These are phyloP conservation scores for Pristionchus mayeri DNA, from an alignment of 2,888 invertebrate genomes.

Conservation along the genomic window DNA sequence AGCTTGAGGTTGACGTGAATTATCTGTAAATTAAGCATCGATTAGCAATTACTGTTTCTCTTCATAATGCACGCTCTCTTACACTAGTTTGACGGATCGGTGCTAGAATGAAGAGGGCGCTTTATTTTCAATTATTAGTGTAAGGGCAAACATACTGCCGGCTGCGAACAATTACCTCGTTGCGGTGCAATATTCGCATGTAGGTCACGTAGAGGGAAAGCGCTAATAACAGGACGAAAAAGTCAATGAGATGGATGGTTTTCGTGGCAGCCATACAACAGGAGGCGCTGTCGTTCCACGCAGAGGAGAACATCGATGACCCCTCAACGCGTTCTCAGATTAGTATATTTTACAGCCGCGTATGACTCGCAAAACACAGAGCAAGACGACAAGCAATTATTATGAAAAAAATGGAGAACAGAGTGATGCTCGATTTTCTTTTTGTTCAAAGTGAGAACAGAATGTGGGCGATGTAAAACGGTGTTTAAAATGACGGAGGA, in stretches of 20 bases:
- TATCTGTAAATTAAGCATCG: neutral
- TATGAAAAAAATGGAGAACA: too few relatives aligned
- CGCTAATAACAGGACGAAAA: neutral
- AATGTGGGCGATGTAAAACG: too few relatives aligned
- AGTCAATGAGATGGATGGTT: constrained; percentile 3
- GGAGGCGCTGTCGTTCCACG: neutral
- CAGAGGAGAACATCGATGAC: neutral
- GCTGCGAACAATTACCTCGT: neutral
- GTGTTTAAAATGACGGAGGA: too few relatives aligned
- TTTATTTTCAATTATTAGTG: too few relatives aligned
- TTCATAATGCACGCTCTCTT: neutral
- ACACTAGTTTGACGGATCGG: neutral
- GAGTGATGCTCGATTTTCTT: too few relatives aligned
- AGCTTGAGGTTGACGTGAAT: constrained; percentile 20
- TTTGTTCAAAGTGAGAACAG: too few relatives aligned
- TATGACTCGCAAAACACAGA: too few relatives aligned
- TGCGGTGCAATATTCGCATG: neutral
- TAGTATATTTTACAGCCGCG: too few relatives aligned
- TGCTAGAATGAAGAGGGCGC: too few relatives aligned
- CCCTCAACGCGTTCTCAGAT: too few relatives aligned
- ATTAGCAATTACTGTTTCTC: neutral
- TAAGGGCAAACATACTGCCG: too few relatives aligned
- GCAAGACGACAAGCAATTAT: too few relatives aligned
- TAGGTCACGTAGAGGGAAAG: neutral
- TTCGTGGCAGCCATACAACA: neutral